These are phyloP conservation scores for Gallinago stenura DNA, from an alignment of 2,797 vertebrate species.

Conservation along the genomic window DNA sequence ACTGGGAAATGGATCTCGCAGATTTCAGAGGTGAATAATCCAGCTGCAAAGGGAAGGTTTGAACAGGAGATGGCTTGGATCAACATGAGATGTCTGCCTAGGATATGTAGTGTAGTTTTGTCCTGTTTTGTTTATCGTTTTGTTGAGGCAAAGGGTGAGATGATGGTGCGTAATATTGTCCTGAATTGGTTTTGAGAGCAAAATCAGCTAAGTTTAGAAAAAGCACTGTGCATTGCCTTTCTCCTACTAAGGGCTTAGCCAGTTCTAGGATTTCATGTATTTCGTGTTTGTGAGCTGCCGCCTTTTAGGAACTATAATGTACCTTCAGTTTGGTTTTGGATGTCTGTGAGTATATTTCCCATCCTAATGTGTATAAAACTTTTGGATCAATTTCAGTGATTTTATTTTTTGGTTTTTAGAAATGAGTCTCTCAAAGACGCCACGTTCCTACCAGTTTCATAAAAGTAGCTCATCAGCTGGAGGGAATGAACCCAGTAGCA, in stretches of 20 bases:
- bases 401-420: background rate
- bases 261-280: background rate
- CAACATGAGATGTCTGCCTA: background rate
- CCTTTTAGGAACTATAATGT: background rate
- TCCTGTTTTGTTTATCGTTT: background rate
- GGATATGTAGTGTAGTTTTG: background rate
- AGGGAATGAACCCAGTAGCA: background rate
- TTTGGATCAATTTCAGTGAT: background rate
- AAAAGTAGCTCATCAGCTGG: background rate
- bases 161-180: background rate
- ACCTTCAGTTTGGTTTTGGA: background rate
- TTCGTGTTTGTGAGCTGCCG: background rate
- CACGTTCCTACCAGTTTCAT: background rate
- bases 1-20: background rate
- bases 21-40: background rate
- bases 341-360: background rate
- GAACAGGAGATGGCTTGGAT: background rate
- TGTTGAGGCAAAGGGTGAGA: background rate
- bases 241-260: background rate
- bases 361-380: background rate
- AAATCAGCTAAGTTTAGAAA: background rate
- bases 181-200: background rate
- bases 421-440: background rate
- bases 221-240: background rate
- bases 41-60: background rate